phyloP scores from a whole-genome alignment of 2,797 vertebrate species.

The Rousettus madagascariensis region DNA sequence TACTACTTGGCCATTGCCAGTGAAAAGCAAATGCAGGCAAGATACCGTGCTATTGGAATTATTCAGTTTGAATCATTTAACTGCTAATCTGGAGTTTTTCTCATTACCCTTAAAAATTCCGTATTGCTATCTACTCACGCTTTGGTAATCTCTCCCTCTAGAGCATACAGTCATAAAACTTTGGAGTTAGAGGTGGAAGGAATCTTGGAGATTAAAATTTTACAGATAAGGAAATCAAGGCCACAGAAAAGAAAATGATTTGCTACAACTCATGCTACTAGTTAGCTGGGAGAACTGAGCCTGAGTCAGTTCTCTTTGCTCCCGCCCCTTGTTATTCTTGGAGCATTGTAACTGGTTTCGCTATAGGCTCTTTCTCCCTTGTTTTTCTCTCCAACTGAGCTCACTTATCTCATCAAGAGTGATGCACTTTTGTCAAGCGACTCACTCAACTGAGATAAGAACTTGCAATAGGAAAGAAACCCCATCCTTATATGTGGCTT shows the following conservation, averaged over 20 bases:
- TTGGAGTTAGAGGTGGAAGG: neutral
- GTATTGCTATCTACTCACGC: neutral
- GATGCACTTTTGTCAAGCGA: neutral
- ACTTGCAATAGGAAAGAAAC: neutral
- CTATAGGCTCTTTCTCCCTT: too few species aligned
- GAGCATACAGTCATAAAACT: neutral
- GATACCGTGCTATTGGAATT: neutral
- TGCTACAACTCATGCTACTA: neutral
- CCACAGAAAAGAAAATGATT: neutral
- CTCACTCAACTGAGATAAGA: neutral
- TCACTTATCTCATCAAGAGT: neutral
- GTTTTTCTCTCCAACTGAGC: neutral
- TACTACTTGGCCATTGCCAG: neutral
- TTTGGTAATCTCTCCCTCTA: too few species aligned
- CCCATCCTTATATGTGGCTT: neutral
- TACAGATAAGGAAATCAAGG: neutral
- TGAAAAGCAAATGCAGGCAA: neutral
- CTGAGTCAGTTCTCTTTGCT: neutral
- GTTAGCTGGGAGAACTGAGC: neutral
- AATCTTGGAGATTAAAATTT: neutral
- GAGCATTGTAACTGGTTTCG: too few species aligned
- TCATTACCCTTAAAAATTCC: neutral
- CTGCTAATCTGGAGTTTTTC: neutral
- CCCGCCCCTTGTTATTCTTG: neutral
- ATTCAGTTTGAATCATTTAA: neutral